Percentiles rank a stretch among this genome's conserved stretches.
phyloP scores from a whole-genome alignment of 2,888 invertebrate species.

The Drosophila multiciliata region DNA sequence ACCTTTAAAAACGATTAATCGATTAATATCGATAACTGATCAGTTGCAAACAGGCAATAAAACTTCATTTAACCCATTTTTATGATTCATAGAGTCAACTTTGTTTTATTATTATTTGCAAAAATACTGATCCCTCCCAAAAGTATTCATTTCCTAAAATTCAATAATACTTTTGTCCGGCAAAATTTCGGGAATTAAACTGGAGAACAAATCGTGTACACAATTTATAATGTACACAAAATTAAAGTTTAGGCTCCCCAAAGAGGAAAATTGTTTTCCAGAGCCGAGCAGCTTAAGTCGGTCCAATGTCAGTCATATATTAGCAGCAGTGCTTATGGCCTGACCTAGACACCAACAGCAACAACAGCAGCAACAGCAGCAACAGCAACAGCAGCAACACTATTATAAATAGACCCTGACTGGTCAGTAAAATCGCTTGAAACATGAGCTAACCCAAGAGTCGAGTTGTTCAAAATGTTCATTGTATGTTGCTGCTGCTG shows the following conservation, averaged over 20 bases:
- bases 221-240: background rate
- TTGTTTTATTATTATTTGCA: no score
- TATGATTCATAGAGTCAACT: no score
- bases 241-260: background rate
- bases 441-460: constrained; percentile 18
- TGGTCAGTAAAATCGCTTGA: constrained; percentile 42
- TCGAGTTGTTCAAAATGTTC: constrained; percentile 11
- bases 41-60: no score
- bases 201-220: background rate
- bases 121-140: background rate
- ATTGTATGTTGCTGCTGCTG: constrained; percentile 1
- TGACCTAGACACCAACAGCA: constrained; percentile 8
- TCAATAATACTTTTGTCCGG: background rate
- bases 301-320: constrained; percentile 2
- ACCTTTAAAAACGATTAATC: no score
- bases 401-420: constrained; percentile 9
- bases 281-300: background rate
- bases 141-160: no score
- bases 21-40: no score
- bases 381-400: background rate
- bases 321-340: constrained; percentile 3
- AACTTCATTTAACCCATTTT: no score
- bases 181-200: background rate
- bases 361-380: background rate
- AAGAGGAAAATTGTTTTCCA: background rate